Evolutionary conservation across 2,113 vertebrate genomes (phyloP), one percentile per base, ranked within the genome.

Genomic region (Sylvia atricapilla): DNA sequence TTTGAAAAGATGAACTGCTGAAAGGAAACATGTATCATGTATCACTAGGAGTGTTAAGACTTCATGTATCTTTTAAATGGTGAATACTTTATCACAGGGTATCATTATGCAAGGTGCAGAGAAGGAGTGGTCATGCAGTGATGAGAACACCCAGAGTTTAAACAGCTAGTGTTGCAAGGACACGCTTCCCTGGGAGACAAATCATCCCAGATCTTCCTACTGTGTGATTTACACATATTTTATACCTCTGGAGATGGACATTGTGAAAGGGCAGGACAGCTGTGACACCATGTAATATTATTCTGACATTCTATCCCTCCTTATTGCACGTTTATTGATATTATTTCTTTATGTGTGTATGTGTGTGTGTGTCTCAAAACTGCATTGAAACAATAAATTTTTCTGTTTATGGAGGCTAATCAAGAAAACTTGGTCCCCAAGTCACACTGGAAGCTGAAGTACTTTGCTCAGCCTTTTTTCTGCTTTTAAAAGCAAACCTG

Each of bases 41-140:
- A 58, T 76, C 90, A 50, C 39, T 17, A 39, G 23, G 46, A 70
- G 60, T 43, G 49, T 68, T 82, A 89, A 75, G 63, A 46, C 75
- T 93, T 96, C 82, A 80, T 90, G 20, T 85, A 76, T 86, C 67
- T 89, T 95, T 95, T 43, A 79, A 37, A 73, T 31, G 69, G 60
- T 75, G 78, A 93, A 66, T 37, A 23, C 76, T 60, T 47, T 55
- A 67, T 72, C 69, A 28, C 46, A 63, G 24, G 37, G 19, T 66
- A 44, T 85, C 22, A n/a, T 85, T 53, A 91, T 27, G 59, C 91
- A 77, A 81, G 22, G 44, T 31, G 23, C 62, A 68, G 49, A 68
- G 75, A 35, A 58, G 66, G 78, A 76, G 33, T 47, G 20, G 50
- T 83, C 75, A 80, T 2, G 2, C 10, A 37, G 31, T 6, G 46